Conservation (phyloP, 2,888 invertebrate species). For the Mythimna ferrago region DNA sequence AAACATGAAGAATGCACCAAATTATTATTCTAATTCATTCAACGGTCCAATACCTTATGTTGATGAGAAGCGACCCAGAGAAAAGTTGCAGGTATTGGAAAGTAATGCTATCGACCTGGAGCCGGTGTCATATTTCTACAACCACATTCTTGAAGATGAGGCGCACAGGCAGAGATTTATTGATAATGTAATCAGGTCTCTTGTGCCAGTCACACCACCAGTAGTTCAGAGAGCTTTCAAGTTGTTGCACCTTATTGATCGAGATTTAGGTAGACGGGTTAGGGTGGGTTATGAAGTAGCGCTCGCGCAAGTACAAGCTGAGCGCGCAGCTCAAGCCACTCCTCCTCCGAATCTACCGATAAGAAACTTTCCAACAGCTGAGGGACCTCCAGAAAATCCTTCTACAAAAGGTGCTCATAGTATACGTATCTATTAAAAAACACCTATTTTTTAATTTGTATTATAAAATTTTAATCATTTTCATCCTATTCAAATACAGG, state of each 20-base stretch:
- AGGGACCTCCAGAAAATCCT: constrained; percentile 1
- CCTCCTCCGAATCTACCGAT: constrained; percentile 10
- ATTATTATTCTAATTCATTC: constrained; percentile 72
- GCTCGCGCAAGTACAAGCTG: constrained; percentile 23
- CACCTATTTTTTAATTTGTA: background rate
- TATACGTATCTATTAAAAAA: constrained; percentile 10
- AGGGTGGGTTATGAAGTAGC: constrained; percentile 65
- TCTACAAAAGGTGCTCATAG: constrained; percentile 12
- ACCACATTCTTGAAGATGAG: constrained; percentile 91
- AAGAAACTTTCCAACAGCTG: constrained; percentile 36
- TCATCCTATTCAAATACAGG: background rate
- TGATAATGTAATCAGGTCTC: constrained; percentile 15
- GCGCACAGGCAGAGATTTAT: constrained; percentile 61
- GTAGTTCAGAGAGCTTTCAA: constrained; percentile 93
- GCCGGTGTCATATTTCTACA: constrained; percentile 94
- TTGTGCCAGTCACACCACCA: constrained; percentile 45
- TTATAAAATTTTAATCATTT: background rate
- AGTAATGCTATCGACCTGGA: constrained; percentile 66
- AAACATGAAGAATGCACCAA: constrained; percentile 68
- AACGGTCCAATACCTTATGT: constrained; percentile 71
- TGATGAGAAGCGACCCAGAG: constrained; percentile 59
- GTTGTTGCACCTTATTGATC: constrained; percentile 94
- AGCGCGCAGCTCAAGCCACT: constrained; percentile 25
- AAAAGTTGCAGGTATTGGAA: constrained; percentile 60
- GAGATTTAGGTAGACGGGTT: constrained; percentile 93